Evolutionary conservation across 1,140 invertebrate genomes (phyloP).

Genomic region (Rhopalosiphum padi): DNA sequence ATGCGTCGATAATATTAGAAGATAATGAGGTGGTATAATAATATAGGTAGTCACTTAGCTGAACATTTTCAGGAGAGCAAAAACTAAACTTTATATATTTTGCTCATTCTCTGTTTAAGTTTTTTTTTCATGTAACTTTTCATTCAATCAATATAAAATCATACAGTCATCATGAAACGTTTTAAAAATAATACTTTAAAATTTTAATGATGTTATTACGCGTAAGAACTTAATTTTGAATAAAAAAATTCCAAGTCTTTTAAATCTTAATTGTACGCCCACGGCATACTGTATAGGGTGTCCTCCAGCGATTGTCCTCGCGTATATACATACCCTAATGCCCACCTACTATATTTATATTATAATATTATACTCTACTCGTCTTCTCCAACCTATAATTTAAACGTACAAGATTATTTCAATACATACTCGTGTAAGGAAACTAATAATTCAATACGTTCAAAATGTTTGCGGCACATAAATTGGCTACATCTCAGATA

Average conservation of each 20-base stretch:
- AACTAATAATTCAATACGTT: not conserved
- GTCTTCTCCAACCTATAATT: not conserved
- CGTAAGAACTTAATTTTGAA: not conserved
- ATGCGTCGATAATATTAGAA: no score
- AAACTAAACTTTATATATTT: no score
- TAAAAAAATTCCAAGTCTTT: not conserved
- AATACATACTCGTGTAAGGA: not conserved
- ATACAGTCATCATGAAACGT: not conserved
- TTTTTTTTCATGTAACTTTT: not conserved
- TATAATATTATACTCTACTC: not conserved
- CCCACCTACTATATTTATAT: not conserved
- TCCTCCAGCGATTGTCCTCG: not conserved
- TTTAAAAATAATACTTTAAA: not conserved
- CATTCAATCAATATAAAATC: not conserved
- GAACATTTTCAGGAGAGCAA: no score
- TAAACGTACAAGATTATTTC: not conserved
- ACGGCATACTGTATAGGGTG: not conserved
- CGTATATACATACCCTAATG: no score
- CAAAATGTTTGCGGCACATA: not conserved
- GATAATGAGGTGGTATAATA: no score
- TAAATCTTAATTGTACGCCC: not conserved
- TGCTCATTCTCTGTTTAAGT: no score
- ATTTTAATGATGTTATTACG: not conserved
- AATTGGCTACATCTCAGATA: not conserved
- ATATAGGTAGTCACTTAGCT: no score